Percentiles rank a stretch among this genome's conserved stretches.
Conservation (phyloP, 2,888 invertebrate species). For the Dryobota labecula region DNA sequence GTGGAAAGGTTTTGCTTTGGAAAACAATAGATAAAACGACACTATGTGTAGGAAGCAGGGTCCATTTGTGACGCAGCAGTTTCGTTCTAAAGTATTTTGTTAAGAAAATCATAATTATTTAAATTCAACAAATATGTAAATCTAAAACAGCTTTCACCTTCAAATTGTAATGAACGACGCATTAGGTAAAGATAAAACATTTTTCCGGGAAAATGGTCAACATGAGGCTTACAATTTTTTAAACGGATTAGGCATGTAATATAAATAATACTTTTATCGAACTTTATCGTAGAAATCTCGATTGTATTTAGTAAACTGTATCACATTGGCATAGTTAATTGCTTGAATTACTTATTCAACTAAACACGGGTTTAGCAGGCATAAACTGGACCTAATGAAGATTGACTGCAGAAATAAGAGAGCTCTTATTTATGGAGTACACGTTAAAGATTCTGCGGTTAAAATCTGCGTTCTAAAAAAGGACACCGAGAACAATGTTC, state of each 20-base stretch:
- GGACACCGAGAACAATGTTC: slow-evolving; percentile 5
- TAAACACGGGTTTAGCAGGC: slow-evolving; percentile 23
- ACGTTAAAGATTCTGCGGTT: slow-evolving; percentile 36
- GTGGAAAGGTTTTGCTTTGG: slow-evolving; percentile 37
- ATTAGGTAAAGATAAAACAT: slow-evolving; percentile 36
- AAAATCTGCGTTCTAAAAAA: slow-evolving; percentile 28
- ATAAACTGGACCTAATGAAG: slow-evolving; percentile 48
- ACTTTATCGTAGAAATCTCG: slow-evolving; percentile 37
- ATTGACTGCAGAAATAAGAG: slow-evolving; percentile 50
- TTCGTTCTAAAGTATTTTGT: slow-evolving; percentile 20
- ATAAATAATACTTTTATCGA: slow-evolving; percentile 30
- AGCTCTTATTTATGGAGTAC: slow-evolving; percentile 23
- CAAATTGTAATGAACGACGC: slow-evolving; percentile 41
- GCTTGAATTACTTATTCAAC: slow-evolving; percentile 41
- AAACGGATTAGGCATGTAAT: slow-evolving; percentile 47
- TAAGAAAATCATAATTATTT: slow-evolving; percentile 20
- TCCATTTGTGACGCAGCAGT: slow-evolving; percentile 1
- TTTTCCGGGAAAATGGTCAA: slow-evolving; percentile 45
- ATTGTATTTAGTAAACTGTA: slow-evolving; percentile 24
- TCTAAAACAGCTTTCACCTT: slow-evolving; percentile 50
- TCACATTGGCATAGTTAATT: slow-evolving; percentile 12
- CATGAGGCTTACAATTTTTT: slow-evolving; percentile 30
- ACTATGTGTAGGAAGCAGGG: not conserved
- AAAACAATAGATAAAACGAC: slow-evolving; percentile 36
- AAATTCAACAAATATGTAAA: slow-evolving; percentile 38